Base-by-base conservation (phyloP, 1,140 invertebrate genomes). In the Acyrthosiphon pisum region DNA sequence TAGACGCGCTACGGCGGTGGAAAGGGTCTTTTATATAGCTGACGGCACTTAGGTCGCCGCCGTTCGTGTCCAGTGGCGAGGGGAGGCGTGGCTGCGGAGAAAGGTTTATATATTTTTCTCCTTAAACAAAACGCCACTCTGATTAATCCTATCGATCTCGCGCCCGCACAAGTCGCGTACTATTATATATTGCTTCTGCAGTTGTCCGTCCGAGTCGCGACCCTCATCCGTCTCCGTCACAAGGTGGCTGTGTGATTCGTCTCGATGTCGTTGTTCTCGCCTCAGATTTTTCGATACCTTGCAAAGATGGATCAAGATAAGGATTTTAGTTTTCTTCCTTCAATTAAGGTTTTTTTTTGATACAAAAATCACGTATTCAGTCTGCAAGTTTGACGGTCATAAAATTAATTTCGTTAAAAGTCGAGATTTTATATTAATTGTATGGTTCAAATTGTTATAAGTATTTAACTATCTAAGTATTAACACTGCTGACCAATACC, bases 11-110 rank as follows among this genome's bases (percentile, higher is more conserved):
- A 60, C 56, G 35, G 20, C 46, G 18, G 48, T 0, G 14, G 2
- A 68, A 46, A 93, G 76, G 91, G 91, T 93, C 68, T 84, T 50
- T 83, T 53, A 53, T 53, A 53, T 53, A 46, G 83, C 30, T n/a
- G 20, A 91, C 41, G 48, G 46, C 22, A 50, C 87, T 89, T 89
- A 89, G 35, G 88, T 37, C 35, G 8, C 18, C 46, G 41, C 86
- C 22, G 30, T 91, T 76, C 41, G n/a, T 46, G 41, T 90, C 35
- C 35, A 48, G 53, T 35, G 89, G 35, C 14, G 22, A 6, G 53
- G 89, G 30, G 53, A 41, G 23, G 35, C 22, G 53, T 1, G 4
- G 23, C 88, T 50, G 22, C 4, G 6, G 35, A 37, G n/a, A 89
- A 56, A 88, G 46, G 87, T 48, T n/a, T 18, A 48, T 87, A 87